Evolutionary conservation across 37 sponge, comb jelly and placozoan species (phyloP), one percentile per base, ranked within the genome.

Genomic region (Chondrilla cf. caribensis): DNA sequence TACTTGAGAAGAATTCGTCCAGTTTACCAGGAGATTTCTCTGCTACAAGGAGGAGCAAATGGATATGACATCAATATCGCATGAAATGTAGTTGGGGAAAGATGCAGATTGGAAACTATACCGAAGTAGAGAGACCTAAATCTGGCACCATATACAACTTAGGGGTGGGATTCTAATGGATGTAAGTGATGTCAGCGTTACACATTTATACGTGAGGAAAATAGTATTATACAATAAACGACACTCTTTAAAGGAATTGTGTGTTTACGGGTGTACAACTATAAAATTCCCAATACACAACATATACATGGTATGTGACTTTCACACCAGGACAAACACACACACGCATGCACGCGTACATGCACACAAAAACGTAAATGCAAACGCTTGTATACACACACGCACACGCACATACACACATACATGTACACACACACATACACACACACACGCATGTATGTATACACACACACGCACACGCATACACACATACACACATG

Each of bases 1-100:
- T 73, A 2, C 42, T 40, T 24, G 41, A 41, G 44, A 73, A 73
- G 36, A 73, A 73, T 38, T 73, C 76, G 2, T 73, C 76, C 76
- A 73, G 40, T 40, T 18, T 42, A 19, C 76, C 76, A 18, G 76
- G 76, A 9, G 44, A 6, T 38, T 73, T 42, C 24, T 73, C 76
- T 39, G 44, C 76, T 73, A 25, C 70, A 68, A 19, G 57, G 57
- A 17, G 11, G 11, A 19, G 11, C 11, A 11, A 55, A 55, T 55
- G 11, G 57, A 55, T 55, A 17, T 19, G 57, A 19, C 17, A 55
- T 17, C 35, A 68, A 21, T 35, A 68, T 3, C 2, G 28, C n/a
- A n/a, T n/a, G n/a, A n/a, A n/a, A n/a, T n/a, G n/a, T n/a, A n/a
- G n/a, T n/a, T n/a, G n/a, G n/a, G n/a, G n/a, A n/a, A n/a, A n/a